Percentiles rank a stretch among this genome's conserved stretches.
Evolutionary conservation across 2,113 vertebrate genomes (phyloP).

Genomic region (Strix uralensis): DNA sequence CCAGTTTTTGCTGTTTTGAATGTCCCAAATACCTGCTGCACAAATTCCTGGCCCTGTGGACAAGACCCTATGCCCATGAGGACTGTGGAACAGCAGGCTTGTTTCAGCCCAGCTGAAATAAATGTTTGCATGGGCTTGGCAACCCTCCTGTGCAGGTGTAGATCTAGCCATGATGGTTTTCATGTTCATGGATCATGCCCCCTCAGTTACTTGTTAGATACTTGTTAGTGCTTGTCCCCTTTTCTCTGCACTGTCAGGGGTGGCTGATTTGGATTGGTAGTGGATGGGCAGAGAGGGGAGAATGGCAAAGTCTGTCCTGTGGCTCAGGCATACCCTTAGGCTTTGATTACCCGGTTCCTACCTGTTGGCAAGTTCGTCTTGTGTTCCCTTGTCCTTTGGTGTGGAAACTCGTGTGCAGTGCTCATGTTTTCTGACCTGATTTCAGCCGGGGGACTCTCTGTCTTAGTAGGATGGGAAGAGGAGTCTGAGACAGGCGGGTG

Average conservation of each 20-base stretch:
- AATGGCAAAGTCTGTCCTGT: background rate
- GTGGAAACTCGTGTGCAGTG: background rate
- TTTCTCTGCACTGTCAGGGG: background rate
- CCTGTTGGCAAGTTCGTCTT: background rate
- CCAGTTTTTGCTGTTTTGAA: background rate
- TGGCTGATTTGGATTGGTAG: background rate
- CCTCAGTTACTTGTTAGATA: background rate
- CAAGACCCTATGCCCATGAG: background rate
- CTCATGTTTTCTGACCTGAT: background rate
- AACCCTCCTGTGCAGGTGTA: background rate
- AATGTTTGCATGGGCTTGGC: background rate
- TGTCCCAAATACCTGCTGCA: background rate
- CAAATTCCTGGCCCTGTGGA: background rate
- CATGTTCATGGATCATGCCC: rapidly evolving
- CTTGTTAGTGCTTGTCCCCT: background rate
- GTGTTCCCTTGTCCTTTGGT: background rate
- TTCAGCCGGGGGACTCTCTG: background rate
- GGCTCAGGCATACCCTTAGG: background rate
- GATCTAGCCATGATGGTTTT: background rate
- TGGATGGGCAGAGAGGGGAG: background rate
- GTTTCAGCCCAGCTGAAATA: background rate
- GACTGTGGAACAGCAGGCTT: background rate
- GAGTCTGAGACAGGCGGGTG: background rate
- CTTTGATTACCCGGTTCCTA: background rate
- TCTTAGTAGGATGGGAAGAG: background rate